phyloP scores from a whole-genome alignment of 1,140 invertebrate species.

The Luehdorfia chinensis region DNA sequence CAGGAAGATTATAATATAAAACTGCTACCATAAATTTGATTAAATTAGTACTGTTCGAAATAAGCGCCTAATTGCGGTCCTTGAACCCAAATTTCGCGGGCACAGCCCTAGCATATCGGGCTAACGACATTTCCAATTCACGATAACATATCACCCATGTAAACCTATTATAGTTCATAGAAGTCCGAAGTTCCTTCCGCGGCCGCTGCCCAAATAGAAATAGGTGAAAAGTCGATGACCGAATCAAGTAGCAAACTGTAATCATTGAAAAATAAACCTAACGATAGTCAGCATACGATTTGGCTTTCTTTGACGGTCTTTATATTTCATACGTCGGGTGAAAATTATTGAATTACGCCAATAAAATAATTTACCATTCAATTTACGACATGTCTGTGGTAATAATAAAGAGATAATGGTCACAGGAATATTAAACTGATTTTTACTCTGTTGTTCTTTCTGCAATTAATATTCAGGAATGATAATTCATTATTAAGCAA shows the following conservation, averaged over 20 bases:
- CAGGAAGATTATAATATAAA: too few species aligned
- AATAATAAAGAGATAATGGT: neutral
- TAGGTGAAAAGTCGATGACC: constrained; percentile 38
- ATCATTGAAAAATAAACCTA: neutral
- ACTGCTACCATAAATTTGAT: too few species aligned
- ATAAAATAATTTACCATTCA: constrained; percentile 12
- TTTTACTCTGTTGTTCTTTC: neutral
- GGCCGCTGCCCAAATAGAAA: constrained; percentile 22
- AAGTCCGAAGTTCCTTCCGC: constrained; percentile 23
- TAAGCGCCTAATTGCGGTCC: neutral
- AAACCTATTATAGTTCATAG: constrained; percentile 25
- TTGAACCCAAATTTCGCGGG: constrained; percentile 3
- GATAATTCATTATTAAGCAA: neutral
- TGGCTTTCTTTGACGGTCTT: neutral
- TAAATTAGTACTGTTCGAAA: too few species aligned
- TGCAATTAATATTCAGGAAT: neutral
- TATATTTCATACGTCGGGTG: neutral
- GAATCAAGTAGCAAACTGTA: neutral
- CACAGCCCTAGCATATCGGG: constrained; percentile 7
- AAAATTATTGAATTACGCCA: neutral
- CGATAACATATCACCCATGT: constrained; percentile 5
- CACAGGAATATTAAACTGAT: constrained; percentile 1
- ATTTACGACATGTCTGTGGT: neutral
- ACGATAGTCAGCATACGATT: neutral
- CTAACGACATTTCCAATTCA: constrained; percentile 1